These are phyloP conservation scores for Zalophus californianus DNA, from an alignment of 2,797 vertebrate genomes.

Conservation along the genomic window DNA sequence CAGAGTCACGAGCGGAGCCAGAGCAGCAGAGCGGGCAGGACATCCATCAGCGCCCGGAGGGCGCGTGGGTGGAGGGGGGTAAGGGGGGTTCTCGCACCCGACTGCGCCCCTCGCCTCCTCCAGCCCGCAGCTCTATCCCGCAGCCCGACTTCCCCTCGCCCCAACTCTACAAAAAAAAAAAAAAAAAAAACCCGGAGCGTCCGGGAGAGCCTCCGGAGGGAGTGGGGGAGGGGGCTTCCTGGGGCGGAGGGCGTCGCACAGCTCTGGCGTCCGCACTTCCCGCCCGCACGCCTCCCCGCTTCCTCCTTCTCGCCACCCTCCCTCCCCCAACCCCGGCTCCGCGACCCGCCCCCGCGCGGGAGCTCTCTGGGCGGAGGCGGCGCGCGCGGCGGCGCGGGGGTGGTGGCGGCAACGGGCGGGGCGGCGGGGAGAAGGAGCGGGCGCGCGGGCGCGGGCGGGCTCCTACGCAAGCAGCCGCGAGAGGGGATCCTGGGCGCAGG, in stretches of 20 bases:
- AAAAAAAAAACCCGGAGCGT: fast-evolving
- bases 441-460: conserved; percentile 61
- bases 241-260: not conserved
- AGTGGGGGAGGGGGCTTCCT: not conserved
- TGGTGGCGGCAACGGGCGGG: not conserved
- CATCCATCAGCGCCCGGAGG: conserved; percentile 50
- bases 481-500: conserved; percentile 89
- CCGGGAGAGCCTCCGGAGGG: not conserved
- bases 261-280: not conserved
- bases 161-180: not conserved
- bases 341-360: conserved; percentile 43
- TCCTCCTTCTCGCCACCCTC: fast-evolving
- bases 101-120: not conserved
- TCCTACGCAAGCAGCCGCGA: conserved; percentile 88
- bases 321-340: not conserved
- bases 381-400: conserved; percentile 3
- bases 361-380: conserved; percentile 55
- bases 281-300: no score
- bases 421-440: not conserved
- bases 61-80: conserved; percentile 30
- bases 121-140: not conserved
- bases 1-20: conserved; percentile 77
- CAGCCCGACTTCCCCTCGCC: not conserved
- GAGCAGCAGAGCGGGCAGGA: conserved; percentile 65
- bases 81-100: not conserved